Percentiles rank a stretch among this genome's conserved stretches.
These are phyloP conservation scores for Idaea dimidiata DNA, from an alignment of 2,888 invertebrate species.

Conservation along the genomic window DNA sequence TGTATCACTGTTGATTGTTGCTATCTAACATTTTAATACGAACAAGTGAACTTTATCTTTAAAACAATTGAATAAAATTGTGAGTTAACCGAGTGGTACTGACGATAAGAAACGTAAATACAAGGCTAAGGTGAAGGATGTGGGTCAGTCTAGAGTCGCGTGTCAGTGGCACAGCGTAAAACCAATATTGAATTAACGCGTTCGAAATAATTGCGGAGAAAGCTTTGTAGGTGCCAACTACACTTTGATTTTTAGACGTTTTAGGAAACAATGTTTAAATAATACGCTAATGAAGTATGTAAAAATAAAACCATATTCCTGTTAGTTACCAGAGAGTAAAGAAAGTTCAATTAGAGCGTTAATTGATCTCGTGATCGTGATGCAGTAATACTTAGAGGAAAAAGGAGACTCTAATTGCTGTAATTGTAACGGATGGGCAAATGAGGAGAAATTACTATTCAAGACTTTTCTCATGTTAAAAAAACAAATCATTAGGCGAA, in stretches of 20 bases:
- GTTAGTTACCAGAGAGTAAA: not conserved
- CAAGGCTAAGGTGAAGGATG: slow-evolving; percentile 57
- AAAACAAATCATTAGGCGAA: not conserved
- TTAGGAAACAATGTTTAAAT: not conserved
- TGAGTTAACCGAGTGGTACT: slow-evolving; percentile 23
- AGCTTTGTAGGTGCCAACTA: slow-evolving; percentile 43
- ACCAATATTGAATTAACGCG: slow-evolving; percentile 76
- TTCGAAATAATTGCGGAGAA: slow-evolving; percentile 73
- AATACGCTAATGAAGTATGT: not conserved
- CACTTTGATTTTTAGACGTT: slow-evolving; percentile 30
- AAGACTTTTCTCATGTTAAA: not conserved
- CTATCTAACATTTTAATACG: slow-evolving; percentile 28
- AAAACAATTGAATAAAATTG: slow-evolving; percentile 26
- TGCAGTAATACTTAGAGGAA: not conserved
- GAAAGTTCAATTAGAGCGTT: not conserved
- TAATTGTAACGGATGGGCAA: not conserved
- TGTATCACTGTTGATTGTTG: slow-evolving; percentile 22
- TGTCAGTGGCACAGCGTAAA: slow-evolving; percentile 58
- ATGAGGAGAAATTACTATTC: not conserved
- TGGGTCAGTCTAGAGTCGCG: slow-evolving; percentile 49
- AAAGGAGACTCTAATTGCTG: not conserved
- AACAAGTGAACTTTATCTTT: slow-evolving; percentile 30
- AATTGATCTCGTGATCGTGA: not conserved
- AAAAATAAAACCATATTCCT: not conserved
- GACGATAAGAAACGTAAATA: slow-evolving; percentile 36